Base-by-base conservation (phyloP, 2,888 invertebrate species). In the Cepaea hortensis region DNA sequence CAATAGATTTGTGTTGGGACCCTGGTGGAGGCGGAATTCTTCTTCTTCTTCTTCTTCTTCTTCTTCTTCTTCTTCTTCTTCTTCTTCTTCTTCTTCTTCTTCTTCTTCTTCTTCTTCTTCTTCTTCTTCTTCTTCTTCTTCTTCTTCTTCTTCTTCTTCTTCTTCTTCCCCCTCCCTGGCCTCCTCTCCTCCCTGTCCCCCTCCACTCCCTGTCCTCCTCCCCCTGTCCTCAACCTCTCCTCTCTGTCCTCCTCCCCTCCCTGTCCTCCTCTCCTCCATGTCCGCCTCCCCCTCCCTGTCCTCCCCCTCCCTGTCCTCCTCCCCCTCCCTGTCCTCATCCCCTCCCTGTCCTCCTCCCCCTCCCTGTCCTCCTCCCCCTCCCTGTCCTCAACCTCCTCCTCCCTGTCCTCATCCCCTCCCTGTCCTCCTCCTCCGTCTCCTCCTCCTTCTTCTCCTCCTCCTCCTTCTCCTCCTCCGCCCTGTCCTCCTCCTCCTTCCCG, bases 11-110 rank as follows among this genome's bases (percentile, higher is more conserved):
- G 35, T 35, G 35, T 35, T 35, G 0, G 35, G 35, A 35, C 0
- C 35, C 35, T 35, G 35, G 35, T 35, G 35, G 35, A 35, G 35
- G 35, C 35, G 35, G 35, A 35, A 35, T 35, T 35, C 46, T 61
- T 61, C 80, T 75, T 65, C n/a, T 61, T 84, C 75, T 61, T 55
- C 48, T 48, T 68, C 79, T 79, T 73, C 48, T 20, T 23, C 55
- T 55, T 55, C 55, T 55, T 55, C 55, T 55, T 55, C 55, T 55
- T 55, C 55, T 55, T 81, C 62, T n/a, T 81, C 68, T 68, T 68
- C 68, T 68, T 68, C 68, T 68, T 55, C 62, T 62, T 81, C 81
- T 81, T 62, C 55, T 55, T 81, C 80, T 80, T n/a, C 68, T 68
- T 48, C 20, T 68, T 35, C 70, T 46, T 68, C 82, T 81, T 23